phyloP scores from a whole-genome alignment of 1,140 invertebrate species.

The Aphelinus certus region DNA sequence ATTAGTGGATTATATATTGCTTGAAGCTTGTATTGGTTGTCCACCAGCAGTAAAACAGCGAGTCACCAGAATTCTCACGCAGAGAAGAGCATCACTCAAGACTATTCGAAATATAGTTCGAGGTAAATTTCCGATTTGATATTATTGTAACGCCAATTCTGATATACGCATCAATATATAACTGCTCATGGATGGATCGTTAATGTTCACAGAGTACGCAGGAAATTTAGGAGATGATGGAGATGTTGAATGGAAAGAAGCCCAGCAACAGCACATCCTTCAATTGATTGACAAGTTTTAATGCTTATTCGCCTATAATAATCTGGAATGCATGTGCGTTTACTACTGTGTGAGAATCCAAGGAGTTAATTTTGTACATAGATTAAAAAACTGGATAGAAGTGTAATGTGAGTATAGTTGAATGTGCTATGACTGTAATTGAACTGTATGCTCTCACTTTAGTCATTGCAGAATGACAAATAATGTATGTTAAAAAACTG shows the following conservation, averaged over 20 bases:
- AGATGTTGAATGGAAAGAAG: conserved; percentile 82
- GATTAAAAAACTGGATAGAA: no score
- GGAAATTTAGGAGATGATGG: conserved; percentile 92
- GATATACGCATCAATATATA: no score
- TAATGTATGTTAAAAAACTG: no score
- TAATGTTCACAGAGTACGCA: conserved; percentile 81
- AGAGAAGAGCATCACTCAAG: conserved; percentile 90
- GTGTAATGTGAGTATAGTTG: no score
- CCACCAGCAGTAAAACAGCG: conserved; percentile 84
- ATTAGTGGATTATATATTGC: conserved; percentile 93
- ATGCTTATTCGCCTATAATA: conserved; percentile 44
- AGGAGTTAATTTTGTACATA: no score
- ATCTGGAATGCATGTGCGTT: no score
- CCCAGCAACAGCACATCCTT: conserved; percentile 91
- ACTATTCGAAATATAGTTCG: conserved; percentile 95
- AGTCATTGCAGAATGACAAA: no score
- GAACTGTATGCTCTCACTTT: no score
- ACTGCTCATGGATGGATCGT: conserved; percentile 11
- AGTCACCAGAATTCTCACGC: conserved; percentile 88
- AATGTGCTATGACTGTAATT: no score
- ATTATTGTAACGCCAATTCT: background rate
- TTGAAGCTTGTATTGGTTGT: conserved; percentile 88
- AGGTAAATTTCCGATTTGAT: conserved; percentile 65
- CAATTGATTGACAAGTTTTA: conserved; percentile 95
- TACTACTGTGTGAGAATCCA: no score